Percentiles rank a stretch among this genome's conserved stretches.
Evolutionary conservation across 2,113 vertebrate species (phyloP).

Genomic region (Donacobius atricapilla): DNA sequence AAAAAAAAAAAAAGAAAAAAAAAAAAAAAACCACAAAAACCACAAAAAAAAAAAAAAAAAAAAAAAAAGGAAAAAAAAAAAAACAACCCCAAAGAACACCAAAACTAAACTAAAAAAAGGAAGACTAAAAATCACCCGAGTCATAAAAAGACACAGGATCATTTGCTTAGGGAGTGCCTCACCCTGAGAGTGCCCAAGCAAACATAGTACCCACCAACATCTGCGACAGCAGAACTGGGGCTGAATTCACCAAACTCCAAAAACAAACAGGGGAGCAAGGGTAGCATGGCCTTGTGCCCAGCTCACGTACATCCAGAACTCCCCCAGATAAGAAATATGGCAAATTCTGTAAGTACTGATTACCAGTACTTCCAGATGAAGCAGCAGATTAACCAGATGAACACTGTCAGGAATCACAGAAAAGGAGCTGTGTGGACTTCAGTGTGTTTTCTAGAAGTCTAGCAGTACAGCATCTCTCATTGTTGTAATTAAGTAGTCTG

Average conservation of each 20-base stretch:
- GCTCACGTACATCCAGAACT: neutral
- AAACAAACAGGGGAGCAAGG: neutral
- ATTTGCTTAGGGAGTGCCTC: neutral
- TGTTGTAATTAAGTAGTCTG: neutral
- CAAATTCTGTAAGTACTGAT: neutral
- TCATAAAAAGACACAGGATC: neutral
- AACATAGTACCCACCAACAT: neutral
- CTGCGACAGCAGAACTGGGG: accelerated
- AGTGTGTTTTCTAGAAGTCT: neutral
- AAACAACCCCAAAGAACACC: no score
- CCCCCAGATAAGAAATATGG: neutral
- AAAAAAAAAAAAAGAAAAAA: no score
- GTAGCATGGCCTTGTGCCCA: neutral
- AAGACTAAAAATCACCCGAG: neutral
- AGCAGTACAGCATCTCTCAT: neutral
- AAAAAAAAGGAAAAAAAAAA: no score
- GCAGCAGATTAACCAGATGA: neutral
- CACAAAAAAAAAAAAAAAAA: no score
- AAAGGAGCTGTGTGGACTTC: neutral
- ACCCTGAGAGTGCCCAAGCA: neutral
- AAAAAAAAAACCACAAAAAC: no score
- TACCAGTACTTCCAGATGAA: neutral
- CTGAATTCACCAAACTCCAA: neutral
- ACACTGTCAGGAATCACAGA: neutral
- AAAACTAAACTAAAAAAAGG: neutral